phyloP scores from a whole-genome alignment of 2,113 vertebrate species.

The Anthoscopus minutus region DNA sequence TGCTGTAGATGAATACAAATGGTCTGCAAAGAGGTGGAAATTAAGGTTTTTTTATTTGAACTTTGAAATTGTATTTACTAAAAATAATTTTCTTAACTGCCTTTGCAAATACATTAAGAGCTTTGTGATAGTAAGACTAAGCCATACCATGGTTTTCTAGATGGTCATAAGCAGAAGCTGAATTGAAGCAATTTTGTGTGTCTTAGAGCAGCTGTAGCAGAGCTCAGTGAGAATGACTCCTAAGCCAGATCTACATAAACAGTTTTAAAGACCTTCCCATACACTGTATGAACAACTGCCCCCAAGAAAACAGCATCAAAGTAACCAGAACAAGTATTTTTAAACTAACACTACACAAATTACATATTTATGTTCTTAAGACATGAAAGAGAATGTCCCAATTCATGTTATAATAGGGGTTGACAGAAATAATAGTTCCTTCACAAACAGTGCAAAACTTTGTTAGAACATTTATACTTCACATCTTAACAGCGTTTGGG shows the following conservation, averaged over 20 bases:
- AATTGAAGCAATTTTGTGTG: neutral
- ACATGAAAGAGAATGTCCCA: neutral
- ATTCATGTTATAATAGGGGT: neutral
- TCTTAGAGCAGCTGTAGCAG: neutral
- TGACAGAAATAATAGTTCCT: neutral
- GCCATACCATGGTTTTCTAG: neutral
- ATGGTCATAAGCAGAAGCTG: neutral
- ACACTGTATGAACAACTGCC: neutral
- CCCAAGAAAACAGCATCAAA: neutral
- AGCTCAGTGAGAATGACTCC: neutral
- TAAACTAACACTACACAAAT: neutral
- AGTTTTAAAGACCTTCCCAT: neutral
- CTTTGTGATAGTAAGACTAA: neutral
- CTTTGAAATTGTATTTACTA: neutral
- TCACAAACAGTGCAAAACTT: neutral
- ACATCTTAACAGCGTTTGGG: neutral
- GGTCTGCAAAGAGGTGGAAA: neutral
- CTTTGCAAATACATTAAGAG: neutral
- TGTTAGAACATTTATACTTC: neutral
- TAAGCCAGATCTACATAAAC: neutral
- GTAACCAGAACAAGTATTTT: neutral
- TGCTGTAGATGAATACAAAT: neutral
- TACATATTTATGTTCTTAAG: neutral
- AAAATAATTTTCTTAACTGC: neutral
- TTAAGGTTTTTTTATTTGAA: neutral